Percentiles rank a stretch among this genome's conserved stretches.
Conservation (phyloP, 2,888 invertebrate genomes). For the Lordiphosa andalusiaca region DNA sequence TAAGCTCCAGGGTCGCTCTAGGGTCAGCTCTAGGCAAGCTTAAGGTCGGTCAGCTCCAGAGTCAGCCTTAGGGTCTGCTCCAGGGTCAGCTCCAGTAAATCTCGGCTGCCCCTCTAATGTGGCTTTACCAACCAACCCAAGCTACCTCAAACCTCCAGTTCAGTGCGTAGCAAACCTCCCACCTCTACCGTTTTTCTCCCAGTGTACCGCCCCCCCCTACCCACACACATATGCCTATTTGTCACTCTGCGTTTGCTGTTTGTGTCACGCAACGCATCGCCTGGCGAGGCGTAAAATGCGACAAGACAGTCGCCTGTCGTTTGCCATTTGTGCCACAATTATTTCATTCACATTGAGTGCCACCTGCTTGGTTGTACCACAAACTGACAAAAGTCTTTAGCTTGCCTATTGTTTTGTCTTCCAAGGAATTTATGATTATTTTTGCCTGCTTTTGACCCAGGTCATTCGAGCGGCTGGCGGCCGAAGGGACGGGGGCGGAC, state of each 20-base stretch:
- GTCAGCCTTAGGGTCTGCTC: no score
- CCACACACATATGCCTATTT: conserved; percentile 60
- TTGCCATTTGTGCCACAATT: conserved; percentile 30
- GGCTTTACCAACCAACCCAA: no score
- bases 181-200: conserved; percentile 30
- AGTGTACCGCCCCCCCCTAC: not conserved
- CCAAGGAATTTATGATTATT: no score
- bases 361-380: conserved; percentile 8
- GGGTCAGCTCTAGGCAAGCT: no score
- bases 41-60: no score
- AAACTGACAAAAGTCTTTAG: not conserved
- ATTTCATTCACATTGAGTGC: conserved; percentile 35
- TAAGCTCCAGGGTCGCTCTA: no score
- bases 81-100: no score
- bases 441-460: no score
- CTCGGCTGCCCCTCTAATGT: no score
- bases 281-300: conserved; percentile 52
- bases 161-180: no score
- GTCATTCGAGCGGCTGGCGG: not conserved
- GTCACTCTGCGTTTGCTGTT: conserved; percentile 53
- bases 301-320: conserved; percentile 36
- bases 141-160: no score
- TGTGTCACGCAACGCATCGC: conserved; percentile 41
- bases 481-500: not conserved
- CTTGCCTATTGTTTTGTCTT: no score